phyloP scores from a whole-genome alignment of 2,888 invertebrate genomes.

The Philereme transversata region DNA sequence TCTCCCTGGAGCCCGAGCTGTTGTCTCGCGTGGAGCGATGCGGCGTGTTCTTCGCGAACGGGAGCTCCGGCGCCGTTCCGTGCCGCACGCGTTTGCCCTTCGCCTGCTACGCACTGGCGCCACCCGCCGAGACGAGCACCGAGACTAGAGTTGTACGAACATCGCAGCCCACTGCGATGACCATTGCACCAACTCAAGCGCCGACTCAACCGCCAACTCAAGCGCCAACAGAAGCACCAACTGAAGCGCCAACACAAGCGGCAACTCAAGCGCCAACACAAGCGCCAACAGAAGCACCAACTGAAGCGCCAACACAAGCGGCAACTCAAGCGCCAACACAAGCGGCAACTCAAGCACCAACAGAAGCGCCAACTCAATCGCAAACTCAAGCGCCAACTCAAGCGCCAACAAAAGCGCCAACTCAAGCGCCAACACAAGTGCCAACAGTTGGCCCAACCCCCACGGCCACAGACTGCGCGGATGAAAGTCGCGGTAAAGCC shows the following conservation, averaged over 20 bases:
- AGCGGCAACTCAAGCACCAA: not conserved
- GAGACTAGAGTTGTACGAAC: not conserved
- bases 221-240: not conserved
- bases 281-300: not conserved
- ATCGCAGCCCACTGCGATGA: not conserved
- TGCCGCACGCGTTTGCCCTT: not conserved
- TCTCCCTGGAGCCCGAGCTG: not conserved
- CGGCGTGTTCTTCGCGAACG: not conserved
- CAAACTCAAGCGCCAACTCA: not conserved
- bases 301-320: not conserved
- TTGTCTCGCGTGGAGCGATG: not conserved
- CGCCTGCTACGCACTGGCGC: not conserved
- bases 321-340: not conserved
- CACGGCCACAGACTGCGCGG: not conserved
- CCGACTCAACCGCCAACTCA: not conserved
- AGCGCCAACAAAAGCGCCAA: not conserved
- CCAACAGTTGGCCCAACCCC: not conserved
- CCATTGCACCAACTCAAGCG: not conserved
- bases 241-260: not conserved
- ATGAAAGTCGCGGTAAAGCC: not conserved
- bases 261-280: not conserved
- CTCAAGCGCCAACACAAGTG: not conserved
- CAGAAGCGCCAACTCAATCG: not conserved
- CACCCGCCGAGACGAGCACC: too few species aligned
- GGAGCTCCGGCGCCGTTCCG: not conserved